These are phyloP conservation scores for Dipus sagitta DNA, from an alignment of 2,797 vertebrate genomes.

Conservation along the genomic window DNA sequence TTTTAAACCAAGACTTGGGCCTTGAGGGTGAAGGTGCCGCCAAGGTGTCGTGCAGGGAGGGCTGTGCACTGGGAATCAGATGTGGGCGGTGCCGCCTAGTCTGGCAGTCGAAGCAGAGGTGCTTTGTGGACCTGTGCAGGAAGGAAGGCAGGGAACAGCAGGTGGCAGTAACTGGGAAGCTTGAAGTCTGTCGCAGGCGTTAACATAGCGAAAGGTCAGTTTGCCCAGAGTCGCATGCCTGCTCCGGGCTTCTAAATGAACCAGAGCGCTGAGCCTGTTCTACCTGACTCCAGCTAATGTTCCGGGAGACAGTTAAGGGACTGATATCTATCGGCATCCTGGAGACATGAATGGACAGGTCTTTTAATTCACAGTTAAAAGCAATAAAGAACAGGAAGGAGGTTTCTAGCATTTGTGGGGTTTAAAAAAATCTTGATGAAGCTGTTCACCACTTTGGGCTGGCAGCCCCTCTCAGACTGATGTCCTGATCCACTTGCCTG, in stretches of 20 bases:
- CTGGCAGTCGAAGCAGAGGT: background rate
- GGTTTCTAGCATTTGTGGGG: constrained; percentile 23
- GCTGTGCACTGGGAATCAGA: accelerated
- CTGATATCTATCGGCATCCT: constrained; percentile 4
- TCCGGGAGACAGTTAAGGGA: constrained; percentile 15
- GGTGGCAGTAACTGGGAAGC: constrained; percentile 64
- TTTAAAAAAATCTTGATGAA: constrained; percentile 44
- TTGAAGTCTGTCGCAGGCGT: background rate
- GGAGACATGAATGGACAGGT: constrained; percentile 43
- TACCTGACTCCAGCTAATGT: constrained; percentile 7
- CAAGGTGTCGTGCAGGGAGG: background rate
- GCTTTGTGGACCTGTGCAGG: background rate
- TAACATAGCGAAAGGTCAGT: background rate
- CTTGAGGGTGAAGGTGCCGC: background rate
- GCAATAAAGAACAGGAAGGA: constrained; percentile 63
- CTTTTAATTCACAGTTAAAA: constrained; percentile 74
- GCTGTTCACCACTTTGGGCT: background rate
- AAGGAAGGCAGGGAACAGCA: constrained; percentile 22
- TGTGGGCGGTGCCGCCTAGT: background rate
- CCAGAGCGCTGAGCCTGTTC: accelerated
- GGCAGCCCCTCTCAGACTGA: background rate
- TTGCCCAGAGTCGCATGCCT: background rate
- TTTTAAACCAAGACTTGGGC: background rate
- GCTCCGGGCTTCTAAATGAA: background rate
- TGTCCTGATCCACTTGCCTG: background rate